Base-by-base conservation (phyloP, 2,888 invertebrate species). In the Julus scanicus region DNA sequence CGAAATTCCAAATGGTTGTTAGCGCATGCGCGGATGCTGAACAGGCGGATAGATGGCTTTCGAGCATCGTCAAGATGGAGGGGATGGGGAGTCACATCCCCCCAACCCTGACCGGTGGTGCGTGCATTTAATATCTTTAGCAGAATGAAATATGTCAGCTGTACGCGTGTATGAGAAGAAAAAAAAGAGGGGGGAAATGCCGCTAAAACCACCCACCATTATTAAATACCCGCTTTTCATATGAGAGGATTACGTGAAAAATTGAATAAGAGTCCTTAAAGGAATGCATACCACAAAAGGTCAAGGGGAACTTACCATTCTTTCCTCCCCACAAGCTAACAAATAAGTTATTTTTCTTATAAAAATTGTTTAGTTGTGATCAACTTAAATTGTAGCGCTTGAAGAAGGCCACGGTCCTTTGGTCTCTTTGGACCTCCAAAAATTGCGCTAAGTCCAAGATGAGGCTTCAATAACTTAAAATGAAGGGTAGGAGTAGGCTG, bases 121-220 rank as follows among this genome's bases (percentile, higher is more conserved):
- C 80, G 80, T 80, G 80, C 80, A 29, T 37, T 80, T 37, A 80
- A 80, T 80, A 80, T 37, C 80, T 80, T 37, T 80, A 80, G 37
- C 71, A 8, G 37, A 80, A 80, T 80, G 80, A 80, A 80, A 80
- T 37, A 80, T 80, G 80, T 37, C 80, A 80, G 37, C 80, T 20
- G 80, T 37, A 37, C 80, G 80, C 80, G 37, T 37, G 63, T 63
- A 63, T n/a, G n/a, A 63, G 63, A 63, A 17, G 63, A n/a, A 63
- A 63, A 63, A 63, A 63, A 3, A 37, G 2, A 20, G 57, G 9
- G 29, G 29, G 9, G 13, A 15, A 37, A 80, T 13, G 37, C 13
- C 37, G 80, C 80, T 80, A 80, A 80, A 80, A 80, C 80, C 80
- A 80, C 80, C 80, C 37, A 37, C 80, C 13, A 80, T 80, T 80